Conservation (phyloP, 2,113 vertebrate species). For the Salvelinus fontinalis region DNA sequence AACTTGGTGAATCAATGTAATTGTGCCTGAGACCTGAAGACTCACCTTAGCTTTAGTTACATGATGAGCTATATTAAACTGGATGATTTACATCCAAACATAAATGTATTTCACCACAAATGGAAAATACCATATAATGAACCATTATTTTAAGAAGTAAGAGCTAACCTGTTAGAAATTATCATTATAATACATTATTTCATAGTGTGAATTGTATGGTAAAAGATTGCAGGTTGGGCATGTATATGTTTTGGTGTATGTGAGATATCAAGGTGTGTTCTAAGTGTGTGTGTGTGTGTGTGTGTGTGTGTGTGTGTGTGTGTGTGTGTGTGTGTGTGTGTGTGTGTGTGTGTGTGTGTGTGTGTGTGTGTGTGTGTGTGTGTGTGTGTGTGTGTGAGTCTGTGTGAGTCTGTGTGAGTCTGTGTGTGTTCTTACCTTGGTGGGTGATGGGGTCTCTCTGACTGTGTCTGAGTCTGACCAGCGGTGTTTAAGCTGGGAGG, state of each 20-base stretch:
- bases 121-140: no score
- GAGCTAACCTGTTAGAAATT: no score
- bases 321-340: not conserved
- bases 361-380: not conserved
- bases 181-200: no score
- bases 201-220: no score
- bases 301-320: conserved; percentile 1
- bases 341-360: conserved; percentile 16
- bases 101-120: no score
- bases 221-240: no score
- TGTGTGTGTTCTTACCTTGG: conserved; percentile 72
- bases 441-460: conserved; percentile 66
- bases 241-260: not conserved
- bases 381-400: not conserved
- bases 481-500: conserved; percentile 77
- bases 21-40: no score
- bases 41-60: no score
- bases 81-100: no score
- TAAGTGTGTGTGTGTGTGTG: not conserved
- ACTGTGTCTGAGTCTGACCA: conserved; percentile 79
- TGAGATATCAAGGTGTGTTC: not conserved
- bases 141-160: no score
- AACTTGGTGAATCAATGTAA: no score
- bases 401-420: not conserved
- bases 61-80: no score